phyloP scores from a whole-genome alignment of 2,113 vertebrate species.

The Gymnarchus niloticus region DNA sequence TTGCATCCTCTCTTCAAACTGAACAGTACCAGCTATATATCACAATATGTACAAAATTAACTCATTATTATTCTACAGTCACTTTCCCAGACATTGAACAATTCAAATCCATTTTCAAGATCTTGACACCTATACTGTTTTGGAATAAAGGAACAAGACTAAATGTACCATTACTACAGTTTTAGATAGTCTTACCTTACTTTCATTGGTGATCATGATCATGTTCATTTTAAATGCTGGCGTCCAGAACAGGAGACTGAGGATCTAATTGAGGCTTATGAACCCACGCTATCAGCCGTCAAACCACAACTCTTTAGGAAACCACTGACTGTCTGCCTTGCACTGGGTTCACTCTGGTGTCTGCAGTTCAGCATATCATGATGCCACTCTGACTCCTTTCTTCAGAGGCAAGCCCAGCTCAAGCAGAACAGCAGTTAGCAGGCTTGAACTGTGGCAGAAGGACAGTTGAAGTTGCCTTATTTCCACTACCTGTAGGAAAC shows the following conservation, averaged over 20 bases:
- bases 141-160: background rate
- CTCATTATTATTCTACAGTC: background rate
- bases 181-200: background rate
- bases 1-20: background rate
- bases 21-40: too few relatives aligned
- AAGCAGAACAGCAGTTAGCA: background rate
- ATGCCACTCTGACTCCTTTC: background rate
- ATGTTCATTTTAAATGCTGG: background rate
- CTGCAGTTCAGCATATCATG: background rate
- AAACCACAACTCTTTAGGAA: background rate
- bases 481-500: background rate
- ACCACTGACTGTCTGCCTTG: background rate
- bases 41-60: background rate
- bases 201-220: background rate
- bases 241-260: background rate
- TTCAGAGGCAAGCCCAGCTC: background rate
- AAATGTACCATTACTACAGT: background rate
- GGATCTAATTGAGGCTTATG: background rate
- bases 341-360: background rate
- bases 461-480: background rate
- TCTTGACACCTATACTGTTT: background rate
- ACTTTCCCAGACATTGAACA: background rate
- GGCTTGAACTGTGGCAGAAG: too few relatives aligned
- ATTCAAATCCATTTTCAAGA: background rate
- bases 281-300: background rate